Conservation (phyloP, 2,113 vertebrate species). For the Erinaceus europaeus region DNA sequence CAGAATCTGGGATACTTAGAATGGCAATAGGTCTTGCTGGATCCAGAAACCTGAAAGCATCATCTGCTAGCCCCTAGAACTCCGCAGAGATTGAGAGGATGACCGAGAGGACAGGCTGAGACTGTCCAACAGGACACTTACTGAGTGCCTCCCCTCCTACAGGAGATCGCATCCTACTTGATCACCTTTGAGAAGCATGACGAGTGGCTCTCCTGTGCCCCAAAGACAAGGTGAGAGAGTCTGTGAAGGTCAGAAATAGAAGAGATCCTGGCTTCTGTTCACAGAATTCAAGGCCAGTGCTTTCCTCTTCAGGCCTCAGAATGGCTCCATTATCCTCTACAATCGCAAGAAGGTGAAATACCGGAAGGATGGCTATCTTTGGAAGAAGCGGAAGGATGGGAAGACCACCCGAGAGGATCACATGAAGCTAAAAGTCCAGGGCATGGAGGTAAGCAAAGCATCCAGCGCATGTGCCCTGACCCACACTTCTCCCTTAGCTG, state of each 20-base stretch:
- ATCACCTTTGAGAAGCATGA: conserved; percentile 92
- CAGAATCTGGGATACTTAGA: neutral
- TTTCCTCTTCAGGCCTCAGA: conserved; percentile 84
- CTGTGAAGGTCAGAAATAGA: neutral
- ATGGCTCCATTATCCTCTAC: conserved; percentile 92
- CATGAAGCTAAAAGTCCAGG: conserved; percentile 95
- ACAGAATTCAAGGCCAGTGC: neutral
- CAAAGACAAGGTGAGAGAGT: conserved; percentile 87
- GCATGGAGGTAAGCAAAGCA: conserved; percentile 86
- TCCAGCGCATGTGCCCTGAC: neutral
- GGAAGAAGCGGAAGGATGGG: conserved; percentile 95
- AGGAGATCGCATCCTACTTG: conserved; percentile 93
- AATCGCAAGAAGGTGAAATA: conserved; percentile 95
- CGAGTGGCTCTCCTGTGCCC: conserved; percentile 89
- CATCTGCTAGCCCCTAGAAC: neutral
- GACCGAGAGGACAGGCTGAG: neutral
- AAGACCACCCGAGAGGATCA: conserved; percentile 94
- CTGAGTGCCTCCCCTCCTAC: conserved; percentile 7
- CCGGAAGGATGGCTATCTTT: conserved; percentile 92
- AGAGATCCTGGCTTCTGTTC: neutral
- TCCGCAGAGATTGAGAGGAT: neutral
- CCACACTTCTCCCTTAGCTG: neutral
- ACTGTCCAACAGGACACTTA: neutral
- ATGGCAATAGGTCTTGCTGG: neutral
- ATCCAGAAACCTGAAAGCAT: neutral